Conservation (phyloP, 1,140 invertebrate species). For the Hydropsyche tenuis region DNA sequence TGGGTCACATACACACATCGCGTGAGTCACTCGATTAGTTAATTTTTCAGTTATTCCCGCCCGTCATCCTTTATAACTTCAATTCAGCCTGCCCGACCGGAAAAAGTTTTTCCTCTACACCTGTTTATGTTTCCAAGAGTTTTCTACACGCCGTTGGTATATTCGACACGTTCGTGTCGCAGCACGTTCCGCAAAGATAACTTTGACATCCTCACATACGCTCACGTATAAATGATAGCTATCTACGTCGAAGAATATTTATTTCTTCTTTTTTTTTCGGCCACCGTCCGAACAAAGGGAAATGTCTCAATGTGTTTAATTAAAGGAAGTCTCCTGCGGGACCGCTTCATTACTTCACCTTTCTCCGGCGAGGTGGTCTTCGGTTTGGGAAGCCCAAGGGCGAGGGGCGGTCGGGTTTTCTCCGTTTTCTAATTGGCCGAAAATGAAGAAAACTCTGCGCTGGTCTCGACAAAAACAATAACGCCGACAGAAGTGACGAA, state of each 20-base stretch:
- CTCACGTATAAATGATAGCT: no score
- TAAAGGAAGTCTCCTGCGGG: slow-evolving; percentile 25
- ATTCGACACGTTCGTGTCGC: neutral
- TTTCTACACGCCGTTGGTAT: neutral
- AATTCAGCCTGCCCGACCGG: neutral
- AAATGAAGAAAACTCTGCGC: slow-evolving; percentile 41
- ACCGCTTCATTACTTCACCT: slow-evolving; percentile 39
- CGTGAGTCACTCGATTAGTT: slow-evolving; percentile 13
- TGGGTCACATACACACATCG: neutral
- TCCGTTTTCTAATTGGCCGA: slow-evolving; percentile 45
- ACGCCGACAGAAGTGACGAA: slow-evolving; percentile 49
- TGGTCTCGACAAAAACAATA: slow-evolving; percentile 47
- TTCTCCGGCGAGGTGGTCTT: neutral
- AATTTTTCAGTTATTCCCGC: slow-evolving; percentile 2
- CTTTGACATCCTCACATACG: no score
- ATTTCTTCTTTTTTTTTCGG: neutral
- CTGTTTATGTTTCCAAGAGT: neutral
- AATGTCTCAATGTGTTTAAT: slow-evolving; percentile 33
- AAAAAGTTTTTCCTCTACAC: slow-evolving; percentile 12
- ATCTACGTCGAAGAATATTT: no score
- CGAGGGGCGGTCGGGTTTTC: slow-evolving; percentile 2
- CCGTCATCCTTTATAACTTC: slow-evolving; percentile 9
- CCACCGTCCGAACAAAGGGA: slow-evolving; percentile 18
- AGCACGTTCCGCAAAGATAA: slow-evolving; percentile 4
- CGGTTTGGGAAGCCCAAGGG: neutral